A percentile compares a stretch with the other conserved stretches of the same genome.
Evolutionary conservation across 2,888 invertebrate genomes (phyloP).

Genomic region (Celastrina argiolus): DNA sequence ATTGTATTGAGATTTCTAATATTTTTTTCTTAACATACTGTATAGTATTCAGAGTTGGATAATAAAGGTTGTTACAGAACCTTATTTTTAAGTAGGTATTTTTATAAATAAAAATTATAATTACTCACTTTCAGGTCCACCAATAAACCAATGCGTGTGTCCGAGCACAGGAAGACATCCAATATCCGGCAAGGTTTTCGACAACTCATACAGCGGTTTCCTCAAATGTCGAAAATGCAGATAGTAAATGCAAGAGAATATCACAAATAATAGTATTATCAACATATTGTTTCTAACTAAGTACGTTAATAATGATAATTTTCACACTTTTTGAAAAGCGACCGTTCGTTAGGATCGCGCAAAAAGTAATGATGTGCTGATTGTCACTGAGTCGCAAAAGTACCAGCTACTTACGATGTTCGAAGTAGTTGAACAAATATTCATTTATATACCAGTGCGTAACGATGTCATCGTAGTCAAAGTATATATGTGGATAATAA

Average conservation of each 20-base stretch:
- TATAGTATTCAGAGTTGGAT: too few relatives aligned
- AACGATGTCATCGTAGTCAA: too few relatives aligned
- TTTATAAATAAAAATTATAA: too few relatives aligned
- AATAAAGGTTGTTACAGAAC: too few relatives aligned
- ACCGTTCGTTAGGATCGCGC: slow-evolving; percentile 28
- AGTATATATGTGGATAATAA: too few relatives aligned
- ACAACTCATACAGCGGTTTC: slow-evolving; percentile 48
- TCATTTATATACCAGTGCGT: not conserved
- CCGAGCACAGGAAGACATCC: slow-evolving; percentile 54
- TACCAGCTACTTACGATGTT: not conserved
- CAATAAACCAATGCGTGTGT: slow-evolving; percentile 60
- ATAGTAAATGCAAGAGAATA: slow-evolving; percentile 47
- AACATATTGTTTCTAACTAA: slow-evolving; percentile 43
- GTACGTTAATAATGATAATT: not conserved
- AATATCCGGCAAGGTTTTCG: slow-evolving; percentile 43
- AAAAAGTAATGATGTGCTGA: slow-evolving; percentile 32
- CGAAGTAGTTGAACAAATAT: not conserved
- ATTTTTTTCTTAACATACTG: too few relatives aligned
- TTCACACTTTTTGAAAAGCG: slow-evolving; percentile 23
- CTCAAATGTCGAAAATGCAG: slow-evolving; percentile 47
- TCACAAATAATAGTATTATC: slow-evolving; percentile 41
- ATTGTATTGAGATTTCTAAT: too few relatives aligned
- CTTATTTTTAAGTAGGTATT: too few relatives aligned
- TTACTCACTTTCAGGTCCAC: slow-evolving; percentile 59
- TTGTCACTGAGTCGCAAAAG: slow-evolving; percentile 26